These are phyloP conservation scores for Pangasius sanitwongsei DNA, from an alignment of 2,797 vertebrate genomes.

Conservation along the genomic window DNA sequence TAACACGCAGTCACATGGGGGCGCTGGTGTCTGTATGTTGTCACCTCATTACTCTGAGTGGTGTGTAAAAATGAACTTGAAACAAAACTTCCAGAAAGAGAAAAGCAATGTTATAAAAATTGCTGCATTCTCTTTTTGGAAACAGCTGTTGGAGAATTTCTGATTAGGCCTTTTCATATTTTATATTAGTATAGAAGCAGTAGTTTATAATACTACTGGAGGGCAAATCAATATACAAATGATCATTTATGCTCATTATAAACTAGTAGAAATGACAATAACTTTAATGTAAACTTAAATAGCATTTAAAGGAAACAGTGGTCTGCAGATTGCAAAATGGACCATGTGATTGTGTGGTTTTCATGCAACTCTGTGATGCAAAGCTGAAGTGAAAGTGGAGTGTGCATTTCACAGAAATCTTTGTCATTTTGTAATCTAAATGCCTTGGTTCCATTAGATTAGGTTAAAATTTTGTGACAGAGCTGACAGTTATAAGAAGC, in stretches of 20 bases:
- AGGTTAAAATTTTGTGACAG: not conserved
- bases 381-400: constrained; percentile 13
- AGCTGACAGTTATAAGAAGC: not conserved
- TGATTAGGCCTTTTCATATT: not conserved
- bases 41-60: not conserved
- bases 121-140: not conserved
- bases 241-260: not conserved
- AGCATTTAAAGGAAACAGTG: not conserved
- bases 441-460: not conserved
- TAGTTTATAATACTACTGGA: not conserved
- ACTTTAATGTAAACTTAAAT: not conserved
- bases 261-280: not conserved
- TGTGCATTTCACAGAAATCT: not conserved
- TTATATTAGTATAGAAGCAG: not conserved
- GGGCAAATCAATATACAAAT: not conserved
- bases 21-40: not conserved
- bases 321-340: not conserved
- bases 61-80: not conserved
- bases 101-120: not conserved
- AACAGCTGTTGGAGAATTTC: not conserved
- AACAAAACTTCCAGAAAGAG: not conserved
- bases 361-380: not conserved
- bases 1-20: not conserved
- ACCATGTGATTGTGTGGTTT: constrained; percentile 3
- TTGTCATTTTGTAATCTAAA: not conserved